Evolutionary conservation across 2,113 vertebrate species (phyloP).

Genomic region (Rhinoderma darwinii): DNA sequence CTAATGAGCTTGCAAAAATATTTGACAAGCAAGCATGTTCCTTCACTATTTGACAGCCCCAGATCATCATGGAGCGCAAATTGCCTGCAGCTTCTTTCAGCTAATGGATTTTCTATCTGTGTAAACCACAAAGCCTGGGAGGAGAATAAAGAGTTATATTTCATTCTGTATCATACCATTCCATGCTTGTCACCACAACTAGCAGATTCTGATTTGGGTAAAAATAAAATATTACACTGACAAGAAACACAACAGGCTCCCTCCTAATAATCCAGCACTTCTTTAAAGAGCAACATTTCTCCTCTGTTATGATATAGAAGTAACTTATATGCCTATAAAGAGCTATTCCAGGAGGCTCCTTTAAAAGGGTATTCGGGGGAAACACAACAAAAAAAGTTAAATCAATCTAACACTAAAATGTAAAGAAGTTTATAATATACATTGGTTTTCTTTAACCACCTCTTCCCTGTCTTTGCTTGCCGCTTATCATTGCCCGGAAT

Average conservation of each 20-base stretch:
- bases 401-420: too few relatives aligned
- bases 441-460: too few relatives aligned
- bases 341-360: not conserved
- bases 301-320: too few relatives aligned
- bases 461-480: too few relatives aligned
- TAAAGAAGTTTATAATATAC: too few relatives aligned
- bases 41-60: conserved; percentile 33
- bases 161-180: conserved; percentile 29
- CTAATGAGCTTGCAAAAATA: conserved; percentile 54
- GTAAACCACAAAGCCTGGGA: conserved; percentile 39
- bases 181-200: conserved; percentile 30
- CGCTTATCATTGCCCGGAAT: too few relatives aligned
- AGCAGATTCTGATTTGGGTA: conserved; percentile 42
- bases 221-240: conserved; percentile 48
- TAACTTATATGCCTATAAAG: too few relatives aligned
- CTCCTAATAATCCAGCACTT: not conserved
- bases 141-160: conserved; percentile 43
- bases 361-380: too few relatives aligned
- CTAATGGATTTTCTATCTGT: conserved; percentile 55
- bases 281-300: not conserved
- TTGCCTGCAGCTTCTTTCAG: conserved; percentile 34
- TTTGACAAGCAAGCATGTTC: conserved; percentile 52
- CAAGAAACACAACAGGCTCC: conserved; percentile 26
- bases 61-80: conserved; percentile 35
- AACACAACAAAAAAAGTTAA: too few relatives aligned